A percentile compares a stretch with the other conserved stretches of the same genome.
These are phyloP conservation scores for Phoenicopterus ruber DNA, from an alignment of 2,113 vertebrate species.

Conservation along the genomic window DNA sequence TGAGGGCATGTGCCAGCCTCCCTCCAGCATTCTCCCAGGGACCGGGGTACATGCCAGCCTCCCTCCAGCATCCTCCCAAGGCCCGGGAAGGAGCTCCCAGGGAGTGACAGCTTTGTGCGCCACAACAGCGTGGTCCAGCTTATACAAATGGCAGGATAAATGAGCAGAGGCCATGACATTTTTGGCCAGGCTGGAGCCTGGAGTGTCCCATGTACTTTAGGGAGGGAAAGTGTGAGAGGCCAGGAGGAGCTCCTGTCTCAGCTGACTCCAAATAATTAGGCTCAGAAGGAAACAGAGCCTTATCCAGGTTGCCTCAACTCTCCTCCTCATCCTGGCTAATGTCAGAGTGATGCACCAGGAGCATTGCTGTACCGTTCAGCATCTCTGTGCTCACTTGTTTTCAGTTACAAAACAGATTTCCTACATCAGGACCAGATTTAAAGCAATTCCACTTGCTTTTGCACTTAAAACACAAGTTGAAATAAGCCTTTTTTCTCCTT, in stretches of 20 bases:
- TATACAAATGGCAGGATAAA: neutral
- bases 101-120: neutral
- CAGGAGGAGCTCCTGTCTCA: neutral
- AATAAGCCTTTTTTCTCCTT: neutral
- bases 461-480: neutral
- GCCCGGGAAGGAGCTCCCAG: fast-evolving
- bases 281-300: neutral
- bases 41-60: neutral
- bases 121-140: neutral
- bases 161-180: neutral
- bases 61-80: neutral
- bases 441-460: neutral
- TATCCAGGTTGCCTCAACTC: neutral
- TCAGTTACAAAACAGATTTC: neutral
- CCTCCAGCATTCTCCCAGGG: neutral
- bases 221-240: neutral
- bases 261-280: neutral
- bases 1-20: neutral
- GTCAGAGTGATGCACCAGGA: neutral
- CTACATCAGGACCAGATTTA: neutral
- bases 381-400: neutral
- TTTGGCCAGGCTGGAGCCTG: neutral
- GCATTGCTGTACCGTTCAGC: neutral
- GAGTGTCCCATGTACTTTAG: neutral
- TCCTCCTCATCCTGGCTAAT: neutral